Evolutionary conservation across 2,113 vertebrate species (phyloP), one percentile per base, ranked within the genome.

Genomic region (Ivindomyrus marchei): DNA sequence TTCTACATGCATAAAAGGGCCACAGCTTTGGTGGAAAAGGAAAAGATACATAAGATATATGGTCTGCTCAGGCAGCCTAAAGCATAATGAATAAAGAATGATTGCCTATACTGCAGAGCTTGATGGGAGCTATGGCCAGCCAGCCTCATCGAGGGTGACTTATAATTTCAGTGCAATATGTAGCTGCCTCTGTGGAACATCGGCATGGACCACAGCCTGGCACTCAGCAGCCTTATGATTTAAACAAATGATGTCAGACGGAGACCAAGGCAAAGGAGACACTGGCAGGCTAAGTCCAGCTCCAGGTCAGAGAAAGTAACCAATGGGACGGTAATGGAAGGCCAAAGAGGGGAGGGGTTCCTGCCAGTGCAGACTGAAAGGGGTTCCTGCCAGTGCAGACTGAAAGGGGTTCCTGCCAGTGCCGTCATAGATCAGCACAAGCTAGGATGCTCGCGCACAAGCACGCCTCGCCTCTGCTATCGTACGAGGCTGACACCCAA

Each of bases 401-500:
- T 1, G 27, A 3, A 13, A 11, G 1, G 62, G 62, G 10, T 13
- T 70, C n/a, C 62, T 11, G n/a, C 27, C 62, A 70, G 62, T 11
- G 62, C 27, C 62, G 1, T 27, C 62, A 11, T 4, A 27, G 62
- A 39, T 39, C 66, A 36, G 66, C n/a, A 17, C 27, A 10, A 36
- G n/a, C 66, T 31, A 31, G 31, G 70, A 42, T 39, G 3, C 15
- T 42, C 15, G 15, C 36, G 15, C 36, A 42, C 13, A 13, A 13
- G 11, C 36, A 17, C 3, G 31, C 36, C 74, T 17, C 15, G 13
- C 94, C 90, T 92, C 94, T 13, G 62, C n/a, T 27, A 70, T 11
- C 62, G 8, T 4, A 70, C 94, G 93, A 95, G 93, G 95, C 92
- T 94, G 93, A 94, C 95, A 94, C 52, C 62, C 31, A 36, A 87